phyloP scores from a whole-genome alignment of 1,140 invertebrate species.

The Dinothrombium tinctorium region DNA sequence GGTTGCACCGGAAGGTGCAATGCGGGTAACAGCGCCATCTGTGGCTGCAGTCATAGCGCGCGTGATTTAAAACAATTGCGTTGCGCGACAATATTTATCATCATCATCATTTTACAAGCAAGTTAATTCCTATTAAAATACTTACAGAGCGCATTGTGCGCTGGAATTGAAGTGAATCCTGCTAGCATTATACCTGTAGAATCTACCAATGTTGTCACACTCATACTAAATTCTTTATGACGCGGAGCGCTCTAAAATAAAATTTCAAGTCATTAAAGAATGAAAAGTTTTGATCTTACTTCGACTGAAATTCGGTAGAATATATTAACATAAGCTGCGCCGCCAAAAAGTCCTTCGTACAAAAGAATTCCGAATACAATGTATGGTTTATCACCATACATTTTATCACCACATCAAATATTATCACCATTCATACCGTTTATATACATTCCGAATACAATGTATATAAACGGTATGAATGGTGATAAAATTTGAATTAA shows the following conservation, averaged over 20 bases:
- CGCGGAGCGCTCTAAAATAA: constrained; percentile 17
- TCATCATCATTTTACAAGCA: neutral
- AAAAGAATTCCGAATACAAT: constrained; percentile 39
- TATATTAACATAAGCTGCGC: constrained; percentile 63
- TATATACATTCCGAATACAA: constrained; percentile 43
- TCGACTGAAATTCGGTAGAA: constrained; percentile 49
- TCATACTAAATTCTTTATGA: constrained; percentile 26
- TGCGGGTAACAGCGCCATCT: too few species aligned
- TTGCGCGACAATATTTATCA: too few species aligned
- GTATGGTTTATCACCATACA: too few species aligned
- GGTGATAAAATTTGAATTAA: constrained; percentile 38
- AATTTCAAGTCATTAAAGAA: neutral
- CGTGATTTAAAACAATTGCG: too few species aligned
- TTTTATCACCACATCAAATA: too few species aligned
- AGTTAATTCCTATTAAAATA: neutral
- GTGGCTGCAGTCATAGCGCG: too few species aligned
- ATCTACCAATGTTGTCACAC: constrained; percentile 42
- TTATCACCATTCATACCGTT: constrained; percentile 41
- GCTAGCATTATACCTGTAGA: constrained; percentile 45
- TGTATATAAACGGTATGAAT: constrained; percentile 45
- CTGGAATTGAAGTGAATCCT: constrained; percentile 41
- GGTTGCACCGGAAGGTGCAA: too few species aligned
- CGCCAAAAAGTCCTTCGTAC: constrained; percentile 59
- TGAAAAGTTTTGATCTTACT: constrained; percentile 23
- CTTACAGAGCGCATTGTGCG: constrained; percentile 43